These are phyloP conservation scores for Parasteatoda tepidariorum DNA, from an alignment of 1,140 invertebrate genomes.

Conservation along the genomic window DNA sequence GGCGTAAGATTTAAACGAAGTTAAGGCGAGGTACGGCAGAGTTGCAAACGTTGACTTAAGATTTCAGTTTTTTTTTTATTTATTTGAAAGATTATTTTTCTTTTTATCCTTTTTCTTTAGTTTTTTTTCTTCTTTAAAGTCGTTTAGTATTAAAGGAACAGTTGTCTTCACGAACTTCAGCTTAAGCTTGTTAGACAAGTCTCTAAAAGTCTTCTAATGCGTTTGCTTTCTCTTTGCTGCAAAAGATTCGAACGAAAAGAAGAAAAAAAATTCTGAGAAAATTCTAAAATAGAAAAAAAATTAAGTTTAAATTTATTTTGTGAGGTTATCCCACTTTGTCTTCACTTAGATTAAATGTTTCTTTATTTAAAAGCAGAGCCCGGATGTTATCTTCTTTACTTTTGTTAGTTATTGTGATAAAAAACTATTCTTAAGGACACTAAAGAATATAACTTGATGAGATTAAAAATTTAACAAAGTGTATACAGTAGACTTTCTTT, in stretches of 20 bases:
- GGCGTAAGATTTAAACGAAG: constrained; percentile 43
- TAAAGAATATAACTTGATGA: too few species aligned
- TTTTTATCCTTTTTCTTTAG: neutral
- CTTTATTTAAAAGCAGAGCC: neutral
- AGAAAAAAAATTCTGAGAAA: neutral
- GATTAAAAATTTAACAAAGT: too few species aligned
- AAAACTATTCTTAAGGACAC: too few species aligned
- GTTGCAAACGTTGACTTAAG: constrained; percentile 38
- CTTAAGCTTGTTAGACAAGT: constrained; percentile 50
- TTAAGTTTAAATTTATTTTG: neutral
- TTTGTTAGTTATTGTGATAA: too few species aligned
- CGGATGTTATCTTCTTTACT: too few species aligned
- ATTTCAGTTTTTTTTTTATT: constrained; percentile 43
- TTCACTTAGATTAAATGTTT: neutral
- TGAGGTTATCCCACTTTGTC: neutral
- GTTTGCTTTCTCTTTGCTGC: constrained; percentile 5
- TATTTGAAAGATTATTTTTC: neutral
- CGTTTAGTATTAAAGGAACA: constrained; percentile 40
- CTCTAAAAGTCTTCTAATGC: constrained; percentile 45
- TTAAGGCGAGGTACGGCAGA: neutral
- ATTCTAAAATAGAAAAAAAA: neutral
- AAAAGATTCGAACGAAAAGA: constrained; percentile 13
- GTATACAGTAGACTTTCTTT: too few species aligned
- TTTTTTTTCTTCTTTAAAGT: constrained; percentile 16
- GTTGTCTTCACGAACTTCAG: constrained; percentile 29